These are phyloP conservation scores for Poeciliopsis turneri DNA, from an alignment of 2,797 vertebrate species.

Conservation along the genomic window DNA sequence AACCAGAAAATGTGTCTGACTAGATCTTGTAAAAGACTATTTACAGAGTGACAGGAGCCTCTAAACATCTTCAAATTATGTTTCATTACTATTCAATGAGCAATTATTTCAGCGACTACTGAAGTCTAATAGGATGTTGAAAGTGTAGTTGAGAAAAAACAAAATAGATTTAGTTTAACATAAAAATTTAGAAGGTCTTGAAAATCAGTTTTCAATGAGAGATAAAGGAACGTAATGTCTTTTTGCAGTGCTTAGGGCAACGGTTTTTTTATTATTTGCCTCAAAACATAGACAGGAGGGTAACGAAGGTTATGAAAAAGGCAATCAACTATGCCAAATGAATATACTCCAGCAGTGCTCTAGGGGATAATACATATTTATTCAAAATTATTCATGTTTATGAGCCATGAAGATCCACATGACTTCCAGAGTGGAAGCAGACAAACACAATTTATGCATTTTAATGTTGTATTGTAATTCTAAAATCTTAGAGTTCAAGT, in stretches of 20 bases:
- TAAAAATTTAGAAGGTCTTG: slow-evolving; percentile 26
- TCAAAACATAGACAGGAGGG: slow-evolving; percentile 40
- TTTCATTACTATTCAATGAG: slow-evolving; percentile 37
- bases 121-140: slow-evolving; percentile 18
- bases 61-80: slow-evolving; percentile 48
- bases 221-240: neutral
- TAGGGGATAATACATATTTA: slow-evolving; percentile 72
- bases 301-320: slow-evolving; percentile 61
- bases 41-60: slow-evolving; percentile 29
- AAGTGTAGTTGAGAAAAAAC: slow-evolving; percentile 14
- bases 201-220: slow-evolving; percentile 7
- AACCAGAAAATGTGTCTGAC: slow-evolving; percentile 34
- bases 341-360: slow-evolving; percentile 57
- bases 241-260: slow-evolving; percentile 27
- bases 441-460: slow-evolving; percentile 61
- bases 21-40: slow-evolving; percentile 15
- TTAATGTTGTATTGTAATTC: slow-evolving; percentile 62
- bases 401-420: slow-evolving; percentile 62
- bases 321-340: slow-evolving; percentile 65
- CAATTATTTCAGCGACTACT: slow-evolving; percentile 27
- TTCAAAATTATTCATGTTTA: slow-evolving; percentile 71
- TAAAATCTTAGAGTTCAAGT: slow-evolving; percentile 53
- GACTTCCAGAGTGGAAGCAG: slow-evolving; percentile 51
- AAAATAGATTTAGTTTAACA: slow-evolving; percentile 26
- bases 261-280: slow-evolving; percentile 63